Percentiles rank a stretch among this genome's conserved stretches.
phyloP scores from a whole-genome alignment of 2,113 vertebrate species.

The Paramormyrops kingsleyae region DNA sequence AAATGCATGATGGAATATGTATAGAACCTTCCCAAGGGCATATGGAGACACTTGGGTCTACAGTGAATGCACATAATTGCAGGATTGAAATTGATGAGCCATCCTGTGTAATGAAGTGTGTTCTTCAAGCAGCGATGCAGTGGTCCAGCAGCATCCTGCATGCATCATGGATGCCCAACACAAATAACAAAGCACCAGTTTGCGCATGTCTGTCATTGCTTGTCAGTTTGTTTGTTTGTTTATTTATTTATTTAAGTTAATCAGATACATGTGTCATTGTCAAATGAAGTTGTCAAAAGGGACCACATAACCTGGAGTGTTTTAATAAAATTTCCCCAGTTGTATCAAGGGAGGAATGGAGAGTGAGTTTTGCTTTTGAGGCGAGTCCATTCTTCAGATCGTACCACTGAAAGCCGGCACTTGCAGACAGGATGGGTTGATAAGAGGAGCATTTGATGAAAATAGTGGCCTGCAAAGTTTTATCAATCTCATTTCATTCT shows the following conservation, averaged over 20 bases:
- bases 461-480: constrained; percentile 36
- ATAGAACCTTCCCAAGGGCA: background rate
- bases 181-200: background rate
- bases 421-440: constrained; percentile 38
- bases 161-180: background rate
- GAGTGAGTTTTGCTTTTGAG: background rate
- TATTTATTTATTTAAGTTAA: background rate
- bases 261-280: background rate
- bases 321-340: constrained; percentile 16
- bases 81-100: background rate
- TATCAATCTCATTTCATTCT: constrained; percentile 50
- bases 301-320: background rate
- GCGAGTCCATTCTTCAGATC: constrained; percentile 33
- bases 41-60: background rate
- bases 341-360: background rate
- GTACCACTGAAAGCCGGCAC: constrained; percentile 26
- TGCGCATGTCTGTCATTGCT: background rate
- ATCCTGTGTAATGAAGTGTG: background rate
- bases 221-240: background rate
- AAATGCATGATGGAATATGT: background rate
- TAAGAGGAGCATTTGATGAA: constrained; percentile 50
- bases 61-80: background rate
- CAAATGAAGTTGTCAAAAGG: background rate
- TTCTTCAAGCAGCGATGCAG: background rate
- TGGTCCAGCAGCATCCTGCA: background rate